Evolutionary conservation across 2,113 vertebrate species (phyloP).

Genomic region (Pristiophorus japonicus): DNA sequence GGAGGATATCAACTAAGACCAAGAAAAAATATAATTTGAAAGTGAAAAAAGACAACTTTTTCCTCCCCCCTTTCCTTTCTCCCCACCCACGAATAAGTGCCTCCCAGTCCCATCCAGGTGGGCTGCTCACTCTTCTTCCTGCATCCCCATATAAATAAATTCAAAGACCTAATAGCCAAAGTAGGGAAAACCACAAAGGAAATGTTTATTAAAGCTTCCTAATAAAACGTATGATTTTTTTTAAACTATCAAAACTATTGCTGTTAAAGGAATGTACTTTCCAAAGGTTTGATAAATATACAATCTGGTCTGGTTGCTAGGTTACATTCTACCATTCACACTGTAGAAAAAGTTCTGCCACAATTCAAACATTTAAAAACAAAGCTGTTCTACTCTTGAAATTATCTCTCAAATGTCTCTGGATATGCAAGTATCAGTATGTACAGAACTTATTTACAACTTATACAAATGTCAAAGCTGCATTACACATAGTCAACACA

Average conservation of each 20-base stretch:
- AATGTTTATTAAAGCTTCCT: slow-evolving; percentile 2
- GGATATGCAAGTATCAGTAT: background rate
- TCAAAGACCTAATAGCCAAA: background rate
- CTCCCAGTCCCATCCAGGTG: background rate
- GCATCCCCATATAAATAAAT: background rate
- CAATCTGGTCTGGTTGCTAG: background rate
- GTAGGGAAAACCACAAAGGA: background rate
- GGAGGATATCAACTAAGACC: background rate
- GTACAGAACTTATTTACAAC: slow-evolving; percentile 32
- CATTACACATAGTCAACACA: background rate
- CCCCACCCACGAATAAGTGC: background rate
- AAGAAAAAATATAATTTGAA: background rate
- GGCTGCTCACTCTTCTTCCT: background rate
- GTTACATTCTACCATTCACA: background rate
- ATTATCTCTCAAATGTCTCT: background rate
- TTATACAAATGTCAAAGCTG: slow-evolving; percentile 17
- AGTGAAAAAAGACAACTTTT: background rate
- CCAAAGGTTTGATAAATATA: slow-evolving; percentile 27
- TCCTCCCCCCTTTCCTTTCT: background rate
- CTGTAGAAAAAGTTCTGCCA: slow-evolving; percentile 11
- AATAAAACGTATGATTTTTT: background rate
- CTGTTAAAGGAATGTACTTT: slow-evolving; percentile 25
- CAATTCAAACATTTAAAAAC: slow-evolving; percentile 33
- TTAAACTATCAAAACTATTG: background rate
- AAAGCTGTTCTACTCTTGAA: slow-evolving; percentile 9